A percentile compares a stretch with the other conserved stretches of the same genome.
Evolutionary conservation across 2,888 invertebrate genomes (phyloP).

Genomic region (Chrysodeixis includens): DNA sequence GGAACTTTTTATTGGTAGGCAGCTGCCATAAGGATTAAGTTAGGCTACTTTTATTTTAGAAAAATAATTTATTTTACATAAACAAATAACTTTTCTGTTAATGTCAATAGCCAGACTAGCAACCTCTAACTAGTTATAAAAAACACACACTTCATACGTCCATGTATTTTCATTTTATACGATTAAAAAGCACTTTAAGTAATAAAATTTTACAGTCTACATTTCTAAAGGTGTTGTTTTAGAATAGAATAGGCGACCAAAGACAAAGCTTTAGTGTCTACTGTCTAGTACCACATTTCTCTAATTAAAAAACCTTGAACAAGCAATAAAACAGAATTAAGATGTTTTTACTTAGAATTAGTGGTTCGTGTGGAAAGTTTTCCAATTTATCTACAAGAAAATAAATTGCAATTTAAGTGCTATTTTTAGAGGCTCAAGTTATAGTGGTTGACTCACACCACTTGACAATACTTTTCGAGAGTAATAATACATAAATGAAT

Average conservation of each 20-base stretch:
- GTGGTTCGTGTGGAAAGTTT: conserved; percentile 22
- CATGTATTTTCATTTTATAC: too few species aligned
- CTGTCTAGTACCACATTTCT: conserved; percentile 3
- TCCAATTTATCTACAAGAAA: conserved; percentile 16
- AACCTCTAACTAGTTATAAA: too few species aligned
- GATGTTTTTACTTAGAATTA: conserved; percentile 30
- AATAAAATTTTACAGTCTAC: not conserved
- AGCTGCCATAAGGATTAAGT: too few species aligned
- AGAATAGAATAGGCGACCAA: not conserved
- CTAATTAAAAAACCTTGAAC: conserved; percentile 27
- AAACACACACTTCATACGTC: too few species aligned
- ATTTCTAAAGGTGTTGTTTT: not conserved
- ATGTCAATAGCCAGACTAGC: too few species aligned
- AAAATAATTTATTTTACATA: too few species aligned
- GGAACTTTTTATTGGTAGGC: too few species aligned
- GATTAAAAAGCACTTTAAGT: not conserved
- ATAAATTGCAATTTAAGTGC: conserved; percentile 2
- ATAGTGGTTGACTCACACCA: not conserved
- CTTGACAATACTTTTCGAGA: too few species aligned
- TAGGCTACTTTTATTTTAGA: too few species aligned
- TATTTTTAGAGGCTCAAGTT: not conserved
- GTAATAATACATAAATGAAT: too few species aligned
- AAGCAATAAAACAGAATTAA: conserved; percentile 27
- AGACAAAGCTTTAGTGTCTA: too few species aligned
- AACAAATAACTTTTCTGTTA: too few species aligned